Percentiles rank a stretch among this genome's conserved stretches.
phyloP scores from a whole-genome alignment of 2,113 vertebrate species.

The Malaclemys terrapin region DNA sequence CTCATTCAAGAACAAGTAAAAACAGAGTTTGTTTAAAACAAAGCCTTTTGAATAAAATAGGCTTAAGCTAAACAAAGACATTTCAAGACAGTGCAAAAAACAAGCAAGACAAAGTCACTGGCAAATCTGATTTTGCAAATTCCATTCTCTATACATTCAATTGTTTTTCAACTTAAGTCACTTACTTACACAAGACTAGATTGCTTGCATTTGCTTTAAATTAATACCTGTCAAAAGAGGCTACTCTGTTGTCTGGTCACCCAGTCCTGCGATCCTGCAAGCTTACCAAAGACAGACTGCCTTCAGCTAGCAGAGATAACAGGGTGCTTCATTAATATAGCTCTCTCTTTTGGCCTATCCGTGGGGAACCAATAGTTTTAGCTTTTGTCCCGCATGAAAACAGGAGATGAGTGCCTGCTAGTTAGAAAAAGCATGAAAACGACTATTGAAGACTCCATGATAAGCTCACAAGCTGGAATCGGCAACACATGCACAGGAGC shows the following conservation, averaged over 20 bases:
- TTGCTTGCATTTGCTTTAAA: neutral
- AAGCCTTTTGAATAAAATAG: conserved; percentile 30
- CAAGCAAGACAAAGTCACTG: conserved; percentile 14
- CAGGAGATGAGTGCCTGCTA: neutral
- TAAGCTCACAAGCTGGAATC: neutral
- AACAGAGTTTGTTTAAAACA: conserved; percentile 10
- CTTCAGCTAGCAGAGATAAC: neutral
- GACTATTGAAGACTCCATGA: neutral
- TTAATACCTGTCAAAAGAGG: neutral
- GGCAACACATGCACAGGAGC: neutral
- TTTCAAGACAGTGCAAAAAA: conserved; percentile 34
- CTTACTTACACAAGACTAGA: conserved; percentile 21
- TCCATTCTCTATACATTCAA: conserved; percentile 6
- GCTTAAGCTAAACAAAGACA: conserved; percentile 25
- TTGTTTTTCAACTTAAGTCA: neutral
- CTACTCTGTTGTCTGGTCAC: neutral
- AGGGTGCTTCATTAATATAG: neutral
- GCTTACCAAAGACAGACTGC: neutral
- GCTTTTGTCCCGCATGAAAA: neutral
- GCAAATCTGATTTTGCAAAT: conserved; percentile 3
- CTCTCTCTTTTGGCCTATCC: neutral
- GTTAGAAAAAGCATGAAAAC: neutral
- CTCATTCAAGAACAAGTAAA: conserved; percentile 16
- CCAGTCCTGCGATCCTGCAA: neutral
- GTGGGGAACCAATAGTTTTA: neutral